These are phyloP conservation scores for Anas platyrhynchos DNA, from an alignment of 2,113 vertebrate species.

Conservation along the genomic window DNA sequence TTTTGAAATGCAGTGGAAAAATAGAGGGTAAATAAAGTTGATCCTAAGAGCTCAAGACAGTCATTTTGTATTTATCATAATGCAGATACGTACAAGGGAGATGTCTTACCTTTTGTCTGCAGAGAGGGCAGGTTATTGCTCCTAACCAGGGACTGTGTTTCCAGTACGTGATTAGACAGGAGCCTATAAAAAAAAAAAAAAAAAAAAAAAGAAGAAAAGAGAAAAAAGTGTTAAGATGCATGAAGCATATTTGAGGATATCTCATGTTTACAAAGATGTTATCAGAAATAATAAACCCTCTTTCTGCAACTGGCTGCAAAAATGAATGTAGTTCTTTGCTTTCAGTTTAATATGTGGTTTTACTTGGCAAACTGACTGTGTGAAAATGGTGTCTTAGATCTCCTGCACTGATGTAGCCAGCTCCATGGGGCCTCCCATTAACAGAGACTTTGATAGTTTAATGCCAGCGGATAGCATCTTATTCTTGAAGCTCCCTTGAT, in stretches of 20 bases:
- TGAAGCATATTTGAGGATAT: not conserved
- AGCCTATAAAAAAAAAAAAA: slow-evolving; percentile 61
- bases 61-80: not conserved
- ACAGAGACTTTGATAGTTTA: not conserved
- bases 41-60: not conserved
- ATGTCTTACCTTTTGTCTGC: slow-evolving; percentile 82
- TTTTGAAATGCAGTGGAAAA: slow-evolving; percentile 26
- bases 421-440: not conserved
- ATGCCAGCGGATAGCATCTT: not conserved
- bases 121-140: slow-evolving; percentile 85
- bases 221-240: not conserved
- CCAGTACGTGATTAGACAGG: slow-evolving; percentile 85
- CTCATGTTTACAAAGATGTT: not conserved
- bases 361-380: not conserved
- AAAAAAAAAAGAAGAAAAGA: no score
- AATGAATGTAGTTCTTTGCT: not conserved
- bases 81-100: not conserved
- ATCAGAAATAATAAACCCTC: not conserved
- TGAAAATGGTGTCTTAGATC: not conserved
- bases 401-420: not conserved
- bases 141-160: slow-evolving; percentile 84
- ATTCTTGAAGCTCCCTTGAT: not conserved
- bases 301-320: not conserved
- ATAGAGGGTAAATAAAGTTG: not conserved
- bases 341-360: not conserved